These are phyloP conservation scores for Aphodius granarius DNA, from an alignment of 2,888 invertebrate species.

Conservation along the genomic window DNA sequence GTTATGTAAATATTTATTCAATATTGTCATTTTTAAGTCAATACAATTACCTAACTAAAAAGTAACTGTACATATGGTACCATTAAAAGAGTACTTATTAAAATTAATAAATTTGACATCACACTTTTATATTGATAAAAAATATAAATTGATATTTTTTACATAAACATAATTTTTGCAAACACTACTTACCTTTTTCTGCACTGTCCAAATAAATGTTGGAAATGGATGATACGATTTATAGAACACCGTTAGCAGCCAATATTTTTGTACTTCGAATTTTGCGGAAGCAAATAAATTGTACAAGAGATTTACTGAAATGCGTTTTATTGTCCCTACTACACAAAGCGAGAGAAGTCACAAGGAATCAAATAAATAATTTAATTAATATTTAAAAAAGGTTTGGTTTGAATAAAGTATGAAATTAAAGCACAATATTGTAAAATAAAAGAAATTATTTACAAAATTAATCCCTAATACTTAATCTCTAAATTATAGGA, in stretches of 20 bases:
- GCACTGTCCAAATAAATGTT: background rate
- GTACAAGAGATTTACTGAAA: background rate
- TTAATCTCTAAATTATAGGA: no score
- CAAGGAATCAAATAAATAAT: conserved; percentile 5
- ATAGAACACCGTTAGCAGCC: background rate
- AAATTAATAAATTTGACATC: background rate
- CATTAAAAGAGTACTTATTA: background rate
- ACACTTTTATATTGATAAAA: background rate
- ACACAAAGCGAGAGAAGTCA: conserved; percentile 7
- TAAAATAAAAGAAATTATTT: no score
- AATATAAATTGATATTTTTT: conserved; percentile 1
- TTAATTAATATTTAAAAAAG: background rate
- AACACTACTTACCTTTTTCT: background rate
- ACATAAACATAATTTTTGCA: conserved; percentile 1
- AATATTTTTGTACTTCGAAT: background rate
- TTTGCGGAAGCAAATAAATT: background rate
- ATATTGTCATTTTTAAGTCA: background rate
- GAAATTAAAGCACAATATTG: background rate
- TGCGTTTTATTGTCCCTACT: conserved; percentile 13
- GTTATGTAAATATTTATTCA: background rate
- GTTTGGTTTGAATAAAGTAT: background rate
- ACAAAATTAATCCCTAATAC: no score
- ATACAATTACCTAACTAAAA: background rate
- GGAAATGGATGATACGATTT: background rate
- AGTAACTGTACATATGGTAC: background rate